Evolutionary conservation across 2,888 invertebrate species (phyloP).

Genomic region (Platerodrilus igneus): DNA sequence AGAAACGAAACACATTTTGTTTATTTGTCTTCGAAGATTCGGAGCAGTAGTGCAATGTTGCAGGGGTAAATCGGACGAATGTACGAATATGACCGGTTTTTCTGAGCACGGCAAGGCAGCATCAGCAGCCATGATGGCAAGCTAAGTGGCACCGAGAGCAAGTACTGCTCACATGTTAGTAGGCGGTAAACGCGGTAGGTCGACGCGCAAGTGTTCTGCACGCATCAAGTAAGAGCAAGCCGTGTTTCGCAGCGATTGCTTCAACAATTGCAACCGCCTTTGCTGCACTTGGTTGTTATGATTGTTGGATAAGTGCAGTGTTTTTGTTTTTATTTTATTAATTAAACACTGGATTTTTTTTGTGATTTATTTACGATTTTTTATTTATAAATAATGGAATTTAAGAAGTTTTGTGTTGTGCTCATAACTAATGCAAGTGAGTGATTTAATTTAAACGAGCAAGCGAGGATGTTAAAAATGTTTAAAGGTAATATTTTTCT

Average conservation of each 20-base stretch:
- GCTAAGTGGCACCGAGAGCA: slow-evolving; percentile 34
- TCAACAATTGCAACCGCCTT: slow-evolving; percentile 44
- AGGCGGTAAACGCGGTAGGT: slow-evolving; percentile 47
- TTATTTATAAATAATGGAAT: no score
- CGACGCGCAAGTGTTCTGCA: slow-evolving; percentile 46
- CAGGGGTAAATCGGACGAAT: slow-evolving; percentile 38
- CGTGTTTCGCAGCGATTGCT: slow-evolving; percentile 36
- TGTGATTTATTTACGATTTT: no score
- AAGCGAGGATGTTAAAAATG: no score
- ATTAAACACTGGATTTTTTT: no score
- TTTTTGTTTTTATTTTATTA: slow-evolving; percentile 24
- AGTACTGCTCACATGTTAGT: slow-evolving; percentile 45
- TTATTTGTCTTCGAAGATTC: no score
- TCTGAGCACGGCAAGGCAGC: slow-evolving; percentile 35
- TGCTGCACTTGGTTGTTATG: slow-evolving; percentile 20
- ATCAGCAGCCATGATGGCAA: slow-evolving; percentile 45
- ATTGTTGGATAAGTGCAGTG: slow-evolving; percentile 26
- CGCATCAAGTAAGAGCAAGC: slow-evolving; percentile 36
- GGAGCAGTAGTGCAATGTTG: slow-evolving; percentile 35
- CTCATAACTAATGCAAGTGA: no score
- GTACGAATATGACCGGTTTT: slow-evolving; percentile 36
- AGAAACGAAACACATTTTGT: no score
- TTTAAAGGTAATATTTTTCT: no score
- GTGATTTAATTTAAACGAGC: no score
- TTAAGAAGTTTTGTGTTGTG: no score